Conservation (phyloP, 1,140 invertebrate species). For the Aphelinus certus region DNA sequence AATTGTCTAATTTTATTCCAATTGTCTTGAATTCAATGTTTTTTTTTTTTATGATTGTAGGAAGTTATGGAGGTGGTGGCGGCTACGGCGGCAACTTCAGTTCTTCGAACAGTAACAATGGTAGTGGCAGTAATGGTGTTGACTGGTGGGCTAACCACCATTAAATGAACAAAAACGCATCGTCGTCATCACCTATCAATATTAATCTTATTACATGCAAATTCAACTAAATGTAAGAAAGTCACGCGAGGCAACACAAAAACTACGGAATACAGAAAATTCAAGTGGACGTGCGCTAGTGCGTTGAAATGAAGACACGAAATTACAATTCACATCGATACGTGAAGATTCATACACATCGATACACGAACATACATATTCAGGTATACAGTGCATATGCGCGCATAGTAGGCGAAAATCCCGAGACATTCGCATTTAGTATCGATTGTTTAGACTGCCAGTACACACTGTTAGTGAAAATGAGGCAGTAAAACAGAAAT, state of each 20-base stretch:
- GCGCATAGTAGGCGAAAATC: slow-evolving; percentile 31
- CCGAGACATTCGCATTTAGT: slow-evolving; percentile 40
- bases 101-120: slow-evolving; percentile 58
- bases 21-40: slow-evolving; percentile 1
- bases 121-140: slow-evolving; percentile 57
- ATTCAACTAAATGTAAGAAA: slow-evolving; percentile 64
- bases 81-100: slow-evolving; percentile 58
- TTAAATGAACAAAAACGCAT: slow-evolving; percentile 16
- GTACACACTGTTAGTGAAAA: slow-evolving; percentile 6
- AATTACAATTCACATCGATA: slow-evolving; percentile 23
- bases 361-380: slow-evolving; percentile 21
- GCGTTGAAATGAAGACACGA: slow-evolving; percentile 19
- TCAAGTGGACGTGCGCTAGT: slow-evolving; percentile 28
- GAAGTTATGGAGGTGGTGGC: slow-evolving; percentile 42
- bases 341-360: slow-evolving; percentile 9
- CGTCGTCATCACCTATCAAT: slow-evolving; percentile 58
- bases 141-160: slow-evolving; percentile 57
- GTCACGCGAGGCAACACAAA: slow-evolving; percentile 46
- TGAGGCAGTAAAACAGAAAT: slow-evolving; percentile 21
- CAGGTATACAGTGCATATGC: slow-evolving; percentile 20
- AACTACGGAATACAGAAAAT: slow-evolving; percentile 33
- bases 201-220: slow-evolving; percentile 63
- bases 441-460: slow-evolving; percentile 21
- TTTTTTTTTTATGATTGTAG: slow-evolving; percentile 27
- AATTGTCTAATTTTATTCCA: background rate